Percentiles rank a stretch among this genome's conserved stretches.
Conservation (phyloP, 2,113 vertebrate genomes). For the Theristicus caerulescens region DNA sequence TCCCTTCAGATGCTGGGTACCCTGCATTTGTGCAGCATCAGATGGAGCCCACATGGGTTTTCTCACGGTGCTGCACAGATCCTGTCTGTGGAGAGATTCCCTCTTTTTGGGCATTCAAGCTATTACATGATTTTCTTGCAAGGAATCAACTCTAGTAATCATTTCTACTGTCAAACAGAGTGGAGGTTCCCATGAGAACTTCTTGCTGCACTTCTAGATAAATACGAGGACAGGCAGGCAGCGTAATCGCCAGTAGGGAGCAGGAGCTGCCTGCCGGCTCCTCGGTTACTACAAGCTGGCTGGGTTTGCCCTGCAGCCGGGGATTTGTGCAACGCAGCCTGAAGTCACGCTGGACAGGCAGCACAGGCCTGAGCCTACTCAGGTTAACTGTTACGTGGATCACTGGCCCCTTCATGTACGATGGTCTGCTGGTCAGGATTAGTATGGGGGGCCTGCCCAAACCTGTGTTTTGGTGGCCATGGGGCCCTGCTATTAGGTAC, state of each 20-base stretch:
- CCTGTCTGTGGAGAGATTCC: neutral
- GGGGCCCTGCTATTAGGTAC: neutral
- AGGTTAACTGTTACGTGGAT: neutral
- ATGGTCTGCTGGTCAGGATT: neutral
- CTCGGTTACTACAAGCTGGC: neutral
- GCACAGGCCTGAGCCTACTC: neutral
- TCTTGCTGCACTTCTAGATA: neutral
- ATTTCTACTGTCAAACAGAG: neutral
- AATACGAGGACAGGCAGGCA: neutral
- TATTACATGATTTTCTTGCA: neutral
- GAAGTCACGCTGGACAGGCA: neutral
- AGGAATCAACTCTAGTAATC: neutral
- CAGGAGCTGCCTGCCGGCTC: neutral
- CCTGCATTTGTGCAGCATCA: neutral
- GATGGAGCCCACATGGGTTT: neutral
- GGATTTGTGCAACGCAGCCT: neutral
- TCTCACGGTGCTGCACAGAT: neutral
- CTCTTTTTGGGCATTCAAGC: neutral
- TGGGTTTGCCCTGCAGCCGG: neutral
- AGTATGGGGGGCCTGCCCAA: accelerated
- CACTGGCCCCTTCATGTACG: neutral
- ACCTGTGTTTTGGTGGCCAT: accelerated
- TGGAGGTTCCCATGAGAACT: neutral
- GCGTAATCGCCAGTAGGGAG: accelerated
- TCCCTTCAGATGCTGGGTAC: neutral